These are phyloP conservation scores for Gymnopithys bicolor DNA, from an alignment of 2,797 vertebrate genomes.

Conservation along the genomic window DNA sequence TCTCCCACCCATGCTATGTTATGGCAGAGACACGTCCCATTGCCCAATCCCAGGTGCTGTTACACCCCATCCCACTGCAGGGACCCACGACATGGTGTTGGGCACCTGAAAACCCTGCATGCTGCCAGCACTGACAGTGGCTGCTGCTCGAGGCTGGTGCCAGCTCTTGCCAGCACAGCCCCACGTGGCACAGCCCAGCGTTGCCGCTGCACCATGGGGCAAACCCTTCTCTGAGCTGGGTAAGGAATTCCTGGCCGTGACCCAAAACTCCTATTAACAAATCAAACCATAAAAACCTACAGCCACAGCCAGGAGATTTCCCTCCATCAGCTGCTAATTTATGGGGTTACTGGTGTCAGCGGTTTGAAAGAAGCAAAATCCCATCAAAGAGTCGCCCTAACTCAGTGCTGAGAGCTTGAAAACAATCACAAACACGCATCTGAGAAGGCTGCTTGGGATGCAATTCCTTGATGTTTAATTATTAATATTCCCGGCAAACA, in stretches of 20 bases:
- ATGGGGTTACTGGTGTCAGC: constrained; percentile 73
- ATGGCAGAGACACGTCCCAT: fast-evolving
- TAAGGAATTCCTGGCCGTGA: constrained; percentile 48
- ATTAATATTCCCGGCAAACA: constrained; percentile 62
- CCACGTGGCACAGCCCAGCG: fast-evolving
- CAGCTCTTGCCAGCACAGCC: neutral
- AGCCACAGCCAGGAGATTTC: constrained; percentile 65
- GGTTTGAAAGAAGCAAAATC: constrained; percentile 66
- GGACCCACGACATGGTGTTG: neutral
- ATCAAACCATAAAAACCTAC: constrained; percentile 65
- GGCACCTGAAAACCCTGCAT: fast-evolving
- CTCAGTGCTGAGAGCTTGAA: neutral
- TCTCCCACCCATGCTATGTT: fast-evolving
- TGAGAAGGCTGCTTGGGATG: constrained; percentile 59
- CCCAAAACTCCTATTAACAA: constrained; percentile 70
- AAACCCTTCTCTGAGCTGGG: neutral
- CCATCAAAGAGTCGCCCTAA: constrained; percentile 44
- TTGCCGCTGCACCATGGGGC: fast-evolving
- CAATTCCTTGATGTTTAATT: constrained; percentile 58
- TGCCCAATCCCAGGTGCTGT: neutral
- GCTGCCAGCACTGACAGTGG: fast-evolving
- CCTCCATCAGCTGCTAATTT: constrained; percentile 71
- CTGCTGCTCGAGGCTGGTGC: neutral
- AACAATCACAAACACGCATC: constrained; percentile 63
- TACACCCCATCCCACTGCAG: neutral